phyloP scores from a whole-genome alignment of 1,140 invertebrate species.

The Cephus cinctus region DNA sequence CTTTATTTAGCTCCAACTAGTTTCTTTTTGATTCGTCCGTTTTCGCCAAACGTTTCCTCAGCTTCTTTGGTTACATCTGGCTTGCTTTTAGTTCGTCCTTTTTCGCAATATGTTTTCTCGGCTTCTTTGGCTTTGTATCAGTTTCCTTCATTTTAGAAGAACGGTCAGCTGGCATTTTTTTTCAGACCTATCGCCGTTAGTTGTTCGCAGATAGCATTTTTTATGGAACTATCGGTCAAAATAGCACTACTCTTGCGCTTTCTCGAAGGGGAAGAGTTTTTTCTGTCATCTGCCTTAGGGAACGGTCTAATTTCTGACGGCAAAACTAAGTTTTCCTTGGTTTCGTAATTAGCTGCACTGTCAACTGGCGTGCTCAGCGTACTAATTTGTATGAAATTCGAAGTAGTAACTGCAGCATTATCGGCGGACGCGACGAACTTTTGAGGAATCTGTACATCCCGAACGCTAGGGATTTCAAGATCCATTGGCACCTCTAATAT shows the following conservation, averaged over 20 bases:
- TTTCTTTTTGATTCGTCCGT: no score
- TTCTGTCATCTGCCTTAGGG: constrained; percentile 13
- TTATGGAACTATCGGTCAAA: constrained; percentile 6
- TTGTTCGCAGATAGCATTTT: constrained; percentile 6
- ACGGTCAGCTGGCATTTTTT: background rate
- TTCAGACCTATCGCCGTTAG: background rate
- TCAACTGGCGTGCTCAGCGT: background rate
- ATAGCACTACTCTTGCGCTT: constrained; percentile 10
- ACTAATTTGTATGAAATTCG: constrained; percentile 1
- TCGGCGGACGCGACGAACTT: background rate
- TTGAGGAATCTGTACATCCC: background rate
- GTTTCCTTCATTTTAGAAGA: no score
- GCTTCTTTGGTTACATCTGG: no score
- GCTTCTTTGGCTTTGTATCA: no score
- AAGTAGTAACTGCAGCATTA: constrained; percentile 1
- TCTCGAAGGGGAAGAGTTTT: background rate
- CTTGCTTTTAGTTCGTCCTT: no score
- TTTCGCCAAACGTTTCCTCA: no score
- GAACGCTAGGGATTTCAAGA: background rate
- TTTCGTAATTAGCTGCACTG: no score
- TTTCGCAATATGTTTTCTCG: no score
- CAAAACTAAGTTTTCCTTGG: background rate
- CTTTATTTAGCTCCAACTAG: no score
- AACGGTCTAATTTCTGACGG: constrained; percentile 13
- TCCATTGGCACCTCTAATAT: background rate